phyloP scores from a whole-genome alignment of 1,140 invertebrate genomes.

The Megalonaias nervosa region DNA sequence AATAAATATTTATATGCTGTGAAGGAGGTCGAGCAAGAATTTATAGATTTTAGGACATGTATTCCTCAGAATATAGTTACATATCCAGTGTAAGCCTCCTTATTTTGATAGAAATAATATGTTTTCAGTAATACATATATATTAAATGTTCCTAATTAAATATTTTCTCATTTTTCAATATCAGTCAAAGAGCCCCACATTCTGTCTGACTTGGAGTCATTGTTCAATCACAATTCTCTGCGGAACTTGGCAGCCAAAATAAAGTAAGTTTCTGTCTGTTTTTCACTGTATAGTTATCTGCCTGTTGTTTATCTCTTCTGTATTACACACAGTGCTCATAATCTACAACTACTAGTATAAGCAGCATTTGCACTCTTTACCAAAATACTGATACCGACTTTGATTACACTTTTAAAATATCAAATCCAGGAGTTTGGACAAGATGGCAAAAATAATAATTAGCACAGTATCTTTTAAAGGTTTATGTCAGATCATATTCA shows the following conservation, averaged over 20 bases:
- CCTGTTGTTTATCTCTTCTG: too few relatives aligned
- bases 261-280: slow-evolving; percentile 45
- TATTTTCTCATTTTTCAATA: slow-evolving; percentile 29
- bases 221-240: slow-evolving; percentile 56
- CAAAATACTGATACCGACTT: too few relatives aligned
- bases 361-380: too few relatives aligned
- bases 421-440: too few relatives aligned
- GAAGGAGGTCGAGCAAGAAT: neutral
- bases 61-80: neutral
- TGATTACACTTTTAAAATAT: too few relatives aligned
- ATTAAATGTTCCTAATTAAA: neutral
- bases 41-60: neutral
- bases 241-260: slow-evolving; percentile 59
- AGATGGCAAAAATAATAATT: too few relatives aligned
- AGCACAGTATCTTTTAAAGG: too few relatives aligned
- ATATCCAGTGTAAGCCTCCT: neutral
- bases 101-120: neutral
- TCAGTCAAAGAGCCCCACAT: slow-evolving; percentile 50
- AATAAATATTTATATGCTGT: too few relatives aligned
- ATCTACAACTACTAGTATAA: too few relatives aligned
- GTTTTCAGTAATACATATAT: neutral
- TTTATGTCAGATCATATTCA: too few relatives aligned
- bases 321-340: too few relatives aligned
- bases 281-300: too few relatives aligned
- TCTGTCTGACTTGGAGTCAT: slow-evolving; percentile 45